These are phyloP conservation scores for Pteruthius melanotis DNA, from an alignment of 2,113 vertebrate species.

Conservation along the genomic window DNA sequence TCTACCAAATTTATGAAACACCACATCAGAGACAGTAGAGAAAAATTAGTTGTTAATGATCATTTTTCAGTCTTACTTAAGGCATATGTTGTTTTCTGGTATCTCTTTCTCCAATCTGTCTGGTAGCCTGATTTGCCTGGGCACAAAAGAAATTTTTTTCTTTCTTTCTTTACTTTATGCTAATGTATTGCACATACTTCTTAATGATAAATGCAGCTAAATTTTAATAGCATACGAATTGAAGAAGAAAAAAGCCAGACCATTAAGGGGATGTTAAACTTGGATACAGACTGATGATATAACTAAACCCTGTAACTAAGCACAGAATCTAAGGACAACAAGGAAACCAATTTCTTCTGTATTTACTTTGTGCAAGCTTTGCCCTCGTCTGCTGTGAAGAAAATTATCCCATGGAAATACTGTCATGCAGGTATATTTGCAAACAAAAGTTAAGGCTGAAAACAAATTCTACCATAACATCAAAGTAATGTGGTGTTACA, in stretches of 20 bases:
- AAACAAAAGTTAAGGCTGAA: background rate
- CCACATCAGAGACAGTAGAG: background rate
- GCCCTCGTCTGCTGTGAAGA: background rate
- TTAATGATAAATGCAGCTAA: background rate
- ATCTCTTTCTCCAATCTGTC: background rate
- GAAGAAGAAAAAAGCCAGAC: background rate
- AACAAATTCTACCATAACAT: background rate
- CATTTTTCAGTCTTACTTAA: background rate
- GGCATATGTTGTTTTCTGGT: background rate
- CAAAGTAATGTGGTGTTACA: background rate
- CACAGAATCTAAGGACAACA: background rate
- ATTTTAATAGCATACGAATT: background rate
- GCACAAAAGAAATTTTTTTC: background rate
- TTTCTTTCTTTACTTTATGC: background rate
- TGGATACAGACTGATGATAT: background rate
- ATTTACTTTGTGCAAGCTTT: background rate
- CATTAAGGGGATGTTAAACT: background rate
- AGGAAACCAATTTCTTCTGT: background rate
- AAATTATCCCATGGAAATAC: background rate
- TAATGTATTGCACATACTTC: background rate
- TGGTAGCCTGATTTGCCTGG: background rate
- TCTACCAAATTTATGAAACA: background rate
- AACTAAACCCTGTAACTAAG: background rate
- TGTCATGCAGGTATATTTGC: background rate
- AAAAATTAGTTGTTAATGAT: background rate